Evolutionary conservation across 2,888 invertebrate genomes (phyloP).

Genomic region (Cataglyphis albicans): DNA sequence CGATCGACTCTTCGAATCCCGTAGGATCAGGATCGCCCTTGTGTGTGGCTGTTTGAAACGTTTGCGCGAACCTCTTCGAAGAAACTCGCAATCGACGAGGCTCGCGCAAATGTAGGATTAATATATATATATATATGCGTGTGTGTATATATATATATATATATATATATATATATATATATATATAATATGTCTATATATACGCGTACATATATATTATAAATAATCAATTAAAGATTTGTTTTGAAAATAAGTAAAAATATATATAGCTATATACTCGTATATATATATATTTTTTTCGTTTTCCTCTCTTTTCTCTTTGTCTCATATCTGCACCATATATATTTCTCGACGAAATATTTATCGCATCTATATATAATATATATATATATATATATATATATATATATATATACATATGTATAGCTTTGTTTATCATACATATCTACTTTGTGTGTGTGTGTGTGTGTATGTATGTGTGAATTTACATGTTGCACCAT

Average conservation of each 20-base stretch:
- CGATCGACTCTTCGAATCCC: constrained; percentile 15
- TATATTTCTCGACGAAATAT: constrained; percentile 53
- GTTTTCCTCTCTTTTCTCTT: constrained; percentile 66
- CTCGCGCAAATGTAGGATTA: constrained; percentile 4
- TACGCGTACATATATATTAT: constrained; percentile 73
- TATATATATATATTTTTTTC: constrained; percentile 72
- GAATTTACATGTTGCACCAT: background rate
- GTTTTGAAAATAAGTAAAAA: constrained; percentile 83
- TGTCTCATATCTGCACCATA: constrained; percentile 51
- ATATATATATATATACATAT: constrained; percentile 1
- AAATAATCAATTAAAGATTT: constrained; percentile 81
- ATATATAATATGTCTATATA: constrained; percentile 57
- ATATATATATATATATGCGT: too few species aligned
- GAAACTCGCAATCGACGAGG: constrained; percentile 22
- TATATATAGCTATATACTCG: constrained; percentile 81
- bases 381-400: constrained; percentile 12
- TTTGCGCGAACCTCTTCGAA: background rate
- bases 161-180: constrained; percentile 46
- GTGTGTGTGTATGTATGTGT: constrained; percentile 15
- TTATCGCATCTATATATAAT: constrained; percentile 33
- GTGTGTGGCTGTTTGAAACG: constrained; percentile 4
- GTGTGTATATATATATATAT: constrained; percentile 57
- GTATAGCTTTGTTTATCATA: constrained; percentile 35
- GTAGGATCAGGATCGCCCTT: constrained; percentile 27
- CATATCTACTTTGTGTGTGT: constrained; percentile 30